These are phyloP conservation scores for Calameuta filiformis DNA, from an alignment of 2,888 invertebrate species.

Conservation along the genomic window DNA sequence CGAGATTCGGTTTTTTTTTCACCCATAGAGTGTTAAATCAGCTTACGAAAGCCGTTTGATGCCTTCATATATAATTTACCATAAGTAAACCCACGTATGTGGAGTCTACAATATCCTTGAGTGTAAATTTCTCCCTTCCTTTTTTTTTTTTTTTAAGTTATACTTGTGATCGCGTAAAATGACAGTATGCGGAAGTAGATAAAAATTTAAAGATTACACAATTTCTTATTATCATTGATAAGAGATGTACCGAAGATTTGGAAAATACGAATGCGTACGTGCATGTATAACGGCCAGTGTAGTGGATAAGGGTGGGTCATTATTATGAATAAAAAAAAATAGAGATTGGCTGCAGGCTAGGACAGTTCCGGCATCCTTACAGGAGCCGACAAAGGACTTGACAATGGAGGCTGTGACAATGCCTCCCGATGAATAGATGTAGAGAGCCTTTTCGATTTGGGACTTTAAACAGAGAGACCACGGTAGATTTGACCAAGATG, in stretches of 20 bases:
- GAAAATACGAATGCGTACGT: too few relatives aligned
- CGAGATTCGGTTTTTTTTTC: background rate
- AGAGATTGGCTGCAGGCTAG: background rate
- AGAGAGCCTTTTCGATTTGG: background rate
- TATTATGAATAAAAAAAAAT: background rate
- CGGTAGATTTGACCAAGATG: background rate
- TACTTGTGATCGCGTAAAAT: background rate
- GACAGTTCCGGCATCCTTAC: background rate
- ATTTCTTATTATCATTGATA: background rate
- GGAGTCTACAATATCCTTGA: background rate
- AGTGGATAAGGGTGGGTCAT: too few relatives aligned
- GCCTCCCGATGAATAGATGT: background rate
- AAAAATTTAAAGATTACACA: background rate
- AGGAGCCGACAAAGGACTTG: background rate
- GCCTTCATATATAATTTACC: background rate
- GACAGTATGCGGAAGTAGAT: background rate
- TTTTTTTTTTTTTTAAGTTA: background rate
- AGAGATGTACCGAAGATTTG: background rate
- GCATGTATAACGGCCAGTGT: too few relatives aligned
- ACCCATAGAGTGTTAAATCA: background rate
- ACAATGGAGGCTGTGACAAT: background rate
- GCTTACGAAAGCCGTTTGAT: background rate
- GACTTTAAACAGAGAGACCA: background rate
- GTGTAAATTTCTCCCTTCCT: background rate
- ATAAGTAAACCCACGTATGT: background rate